Conservation (phyloP, 2,113 vertebrate genomes). For the Urocitellus parryii region DNA sequence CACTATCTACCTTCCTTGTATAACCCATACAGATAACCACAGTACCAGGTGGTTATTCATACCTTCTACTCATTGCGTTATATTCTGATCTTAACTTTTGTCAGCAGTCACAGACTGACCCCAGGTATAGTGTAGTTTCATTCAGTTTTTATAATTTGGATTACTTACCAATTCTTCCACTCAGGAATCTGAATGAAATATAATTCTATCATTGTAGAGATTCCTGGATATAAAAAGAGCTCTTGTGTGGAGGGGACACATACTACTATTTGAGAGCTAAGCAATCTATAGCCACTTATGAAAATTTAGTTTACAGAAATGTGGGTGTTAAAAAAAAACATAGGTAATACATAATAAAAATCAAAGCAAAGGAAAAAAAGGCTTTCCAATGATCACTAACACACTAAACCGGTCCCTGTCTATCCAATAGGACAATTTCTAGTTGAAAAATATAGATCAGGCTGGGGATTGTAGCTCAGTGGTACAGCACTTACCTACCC, state of each 20-base stretch:
- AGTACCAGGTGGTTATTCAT: no score
- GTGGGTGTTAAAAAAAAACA: not conserved
- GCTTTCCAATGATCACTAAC: not conserved
- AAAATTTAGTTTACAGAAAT: not conserved
- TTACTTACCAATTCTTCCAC: not conserved
- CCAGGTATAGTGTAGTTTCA: not conserved
- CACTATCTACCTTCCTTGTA: not conserved
- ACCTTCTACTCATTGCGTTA: fast-evolving
- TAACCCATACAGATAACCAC: not conserved
- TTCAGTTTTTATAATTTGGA: not conserved
- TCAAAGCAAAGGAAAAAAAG: not conserved
- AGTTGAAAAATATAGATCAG: not conserved
- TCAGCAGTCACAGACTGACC: no score
- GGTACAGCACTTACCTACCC: not conserved
- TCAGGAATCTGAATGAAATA: not conserved
- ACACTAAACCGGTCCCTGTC: not conserved
- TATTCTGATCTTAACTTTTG: no score
- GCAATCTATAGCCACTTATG: not conserved
- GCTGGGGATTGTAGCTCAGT: not conserved
- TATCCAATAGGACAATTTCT: not conserved
- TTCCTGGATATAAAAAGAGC: not conserved
- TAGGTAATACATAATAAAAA: not conserved
- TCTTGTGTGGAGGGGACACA: not conserved
- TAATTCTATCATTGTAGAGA: not conserved
- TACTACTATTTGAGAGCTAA: not conserved